These are phyloP conservation scores for Geopemphigus sp. DNA, from an alignment of 1,140 invertebrate genomes.

Conservation along the genomic window DNA sequence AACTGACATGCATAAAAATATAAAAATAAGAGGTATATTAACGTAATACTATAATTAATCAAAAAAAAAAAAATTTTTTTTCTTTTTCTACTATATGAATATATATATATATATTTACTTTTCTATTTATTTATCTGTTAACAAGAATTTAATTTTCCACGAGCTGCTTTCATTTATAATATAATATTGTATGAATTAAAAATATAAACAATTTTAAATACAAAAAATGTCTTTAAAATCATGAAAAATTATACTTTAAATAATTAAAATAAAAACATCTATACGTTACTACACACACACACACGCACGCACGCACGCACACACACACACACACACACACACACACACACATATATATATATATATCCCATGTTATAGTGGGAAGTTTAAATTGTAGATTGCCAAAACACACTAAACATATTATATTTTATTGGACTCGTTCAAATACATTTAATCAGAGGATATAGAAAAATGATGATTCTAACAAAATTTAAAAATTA, in stretches of 20 bases:
- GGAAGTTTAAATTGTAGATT: not conserved
- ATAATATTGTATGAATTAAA: no score
- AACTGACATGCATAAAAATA: not conserved
- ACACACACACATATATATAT: not conserved
- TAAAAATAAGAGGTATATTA: not conserved
- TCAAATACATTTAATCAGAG: no score
- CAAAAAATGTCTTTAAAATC: not conserved
- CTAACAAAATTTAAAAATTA: no score
- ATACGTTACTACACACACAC: no score
- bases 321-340: no score
- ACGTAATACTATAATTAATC: not conserved
- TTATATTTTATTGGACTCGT: no score
- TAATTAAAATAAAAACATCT: not conserved
- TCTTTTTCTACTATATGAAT: not conserved
- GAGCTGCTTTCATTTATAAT: no score
- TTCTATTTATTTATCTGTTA: not conserved
- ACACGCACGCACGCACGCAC: no score
- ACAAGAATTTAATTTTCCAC: not conserved
- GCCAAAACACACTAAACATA: not conserved
- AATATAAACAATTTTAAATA: no score
- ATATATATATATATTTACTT: no score
- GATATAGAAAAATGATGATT: no score
- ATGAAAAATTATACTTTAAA: not conserved
- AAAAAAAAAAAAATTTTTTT: not conserved
- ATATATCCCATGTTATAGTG: no score